Percentiles rank a stretch among this genome's conserved stretches.
Conservation (phyloP, 2,113 vertebrate species). For the Chrysochloris asiatica region DNA sequence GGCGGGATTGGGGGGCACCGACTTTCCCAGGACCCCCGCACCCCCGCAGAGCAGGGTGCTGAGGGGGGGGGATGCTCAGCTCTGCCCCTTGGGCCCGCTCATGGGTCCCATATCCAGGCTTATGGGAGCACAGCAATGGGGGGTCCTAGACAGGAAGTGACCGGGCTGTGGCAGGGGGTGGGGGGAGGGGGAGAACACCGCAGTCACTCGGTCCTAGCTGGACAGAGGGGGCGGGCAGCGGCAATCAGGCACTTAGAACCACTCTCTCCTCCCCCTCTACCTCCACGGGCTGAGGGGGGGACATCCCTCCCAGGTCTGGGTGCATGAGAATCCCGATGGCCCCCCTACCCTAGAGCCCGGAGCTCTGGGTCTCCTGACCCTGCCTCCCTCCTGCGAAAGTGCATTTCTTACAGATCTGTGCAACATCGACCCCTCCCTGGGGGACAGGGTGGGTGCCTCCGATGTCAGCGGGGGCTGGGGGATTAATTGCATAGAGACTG, state of each 20-base stretch:
- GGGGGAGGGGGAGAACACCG: background rate
- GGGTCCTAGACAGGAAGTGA: background rate
- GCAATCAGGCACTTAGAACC: slow-evolving; percentile 78
- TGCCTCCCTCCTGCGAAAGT: slow-evolving; percentile 62
- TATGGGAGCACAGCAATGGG: slow-evolving; percentile 37
- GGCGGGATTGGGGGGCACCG: background rate
- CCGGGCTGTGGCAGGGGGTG: background rate
- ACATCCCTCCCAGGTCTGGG: background rate
- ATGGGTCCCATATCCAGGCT: slow-evolving; percentile 48
- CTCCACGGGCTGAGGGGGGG: background rate
- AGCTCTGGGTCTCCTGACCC: background rate
- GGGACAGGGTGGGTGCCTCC: background rate
- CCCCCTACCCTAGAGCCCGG: background rate
- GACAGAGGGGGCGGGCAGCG: slow-evolving; percentile 49
- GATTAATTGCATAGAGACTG: slow-evolving; percentile 74
- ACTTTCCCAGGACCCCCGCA: background rate
- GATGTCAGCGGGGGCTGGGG: background rate
- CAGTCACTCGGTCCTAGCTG: slow-evolving; percentile 45
- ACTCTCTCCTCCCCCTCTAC: slow-evolving; percentile 64
- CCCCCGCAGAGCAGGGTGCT: background rate
- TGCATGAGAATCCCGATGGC: background rate
- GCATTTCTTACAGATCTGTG: slow-evolving; percentile 83
- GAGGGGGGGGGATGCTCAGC: slow-evolving; percentile 28
- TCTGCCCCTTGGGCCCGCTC: background rate
- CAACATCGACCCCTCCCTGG: slow-evolving; percentile 65